Conservation (phyloP, 2,113 vertebrate genomes). For the Pluvialis apricaria region DNA sequence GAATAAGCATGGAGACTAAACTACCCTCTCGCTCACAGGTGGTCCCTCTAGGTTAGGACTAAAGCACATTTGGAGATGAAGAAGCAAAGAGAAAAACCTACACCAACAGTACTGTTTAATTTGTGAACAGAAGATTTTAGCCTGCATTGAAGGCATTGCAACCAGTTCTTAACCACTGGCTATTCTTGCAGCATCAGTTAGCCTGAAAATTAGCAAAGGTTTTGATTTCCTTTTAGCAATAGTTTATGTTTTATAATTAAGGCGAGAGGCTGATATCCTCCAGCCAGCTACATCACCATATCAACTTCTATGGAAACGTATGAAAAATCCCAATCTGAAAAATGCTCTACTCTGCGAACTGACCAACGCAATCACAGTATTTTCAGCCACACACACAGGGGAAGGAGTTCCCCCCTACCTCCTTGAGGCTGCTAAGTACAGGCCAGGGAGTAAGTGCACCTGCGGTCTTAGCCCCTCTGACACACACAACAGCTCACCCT, state of each 20-base stretch:
- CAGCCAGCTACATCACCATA: not conserved
- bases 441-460: not conserved
- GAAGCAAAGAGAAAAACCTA: slow-evolving; percentile 15
- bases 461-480: not conserved
- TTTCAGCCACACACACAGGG: not conserved
- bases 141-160: not conserved
- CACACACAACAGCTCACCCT: not conserved
- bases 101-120: not conserved
- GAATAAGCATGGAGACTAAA: slow-evolving; percentile 67
- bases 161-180: not conserved
- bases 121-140: not conserved
- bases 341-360: not conserved
- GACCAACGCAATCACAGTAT: not conserved
- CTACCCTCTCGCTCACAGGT: slow-evolving; percentile 54
- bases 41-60: slow-evolving; percentile 61
- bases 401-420: not conserved
- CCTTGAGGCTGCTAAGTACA: not conserved
- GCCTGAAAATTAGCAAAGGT: not conserved
- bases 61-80: slow-evolving; percentile 56
- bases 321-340: not conserved
- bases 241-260: not conserved
- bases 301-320: not conserved
- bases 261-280: not conserved
- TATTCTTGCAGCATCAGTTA: not conserved
- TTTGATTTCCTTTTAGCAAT: not conserved